Evolutionary conservation across 2,797 vertebrate genomes (phyloP), one percentile per base, ranked within the genome.

Genomic region (Xyrichtys novacula): DNA sequence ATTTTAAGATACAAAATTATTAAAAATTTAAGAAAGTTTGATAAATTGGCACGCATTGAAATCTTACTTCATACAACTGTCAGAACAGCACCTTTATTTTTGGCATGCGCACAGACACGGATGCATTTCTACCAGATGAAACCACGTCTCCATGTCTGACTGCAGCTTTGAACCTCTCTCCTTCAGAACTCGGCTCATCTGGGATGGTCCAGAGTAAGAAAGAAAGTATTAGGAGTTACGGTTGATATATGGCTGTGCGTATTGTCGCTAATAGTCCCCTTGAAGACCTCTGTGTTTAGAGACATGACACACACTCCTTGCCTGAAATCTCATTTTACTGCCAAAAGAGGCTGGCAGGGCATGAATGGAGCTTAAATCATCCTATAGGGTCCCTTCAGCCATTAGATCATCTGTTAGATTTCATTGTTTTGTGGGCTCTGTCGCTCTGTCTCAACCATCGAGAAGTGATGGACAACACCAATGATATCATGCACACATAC

Each of bases 181-280:
- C 31, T 20, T 34, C 2, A 2, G 34, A 49, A 71, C 52, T 49
- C 34, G 20, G 50, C 29, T 80, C 25, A 1, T 54, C 70, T 61
- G 72, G 52, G 65, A 65, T 3, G 7, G 59, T 63, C 2, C 4
- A 50, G 23, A 55, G 57, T 50, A 62, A 38, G 15, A 50, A 69
- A 74, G 56, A 22, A 31, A 75, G 36, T 20, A 39, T 48, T 46
- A 56, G 46, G 38, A 62, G 46, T 25, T 0, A n/a, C n/a, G 31
- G 6, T 44, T 66, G 53, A 85, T 84, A 83, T 78, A 83, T 28
- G 60, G 49, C 48, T 7, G 5, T 3, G 14, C 58, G 46, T 75
- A 81, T 78, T 83, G 74, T 77, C 50, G 9, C 57, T 84, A 86
- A 88, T 80, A 80, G 76, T 72, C 55, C 50, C 68, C 62, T 63